Evolutionary conservation across 2,888 invertebrate genomes (phyloP), one percentile per base, ranked within the genome.

Genomic region (Drosophila mettleri): DNA sequence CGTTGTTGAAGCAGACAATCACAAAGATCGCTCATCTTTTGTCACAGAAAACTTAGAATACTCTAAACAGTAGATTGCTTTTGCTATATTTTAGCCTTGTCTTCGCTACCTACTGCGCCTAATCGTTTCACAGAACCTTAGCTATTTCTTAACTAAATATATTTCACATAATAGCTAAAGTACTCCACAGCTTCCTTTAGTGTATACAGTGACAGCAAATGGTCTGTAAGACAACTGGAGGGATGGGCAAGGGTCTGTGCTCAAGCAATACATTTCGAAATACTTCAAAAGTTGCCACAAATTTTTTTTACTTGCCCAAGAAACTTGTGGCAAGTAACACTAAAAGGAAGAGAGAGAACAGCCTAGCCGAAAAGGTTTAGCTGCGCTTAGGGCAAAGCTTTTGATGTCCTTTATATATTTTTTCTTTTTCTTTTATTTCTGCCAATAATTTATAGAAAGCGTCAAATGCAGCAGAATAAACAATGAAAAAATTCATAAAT

Each of bases 401-500:
- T 77, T 60, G 53, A 77, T 55, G 78, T 77, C 62, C 63, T 63
- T 49, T 24, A 34, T 52, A 53, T 59, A 59, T 57, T 76, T 73
- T 74, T 60, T 38, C 9, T n/a, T 33, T 33, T 2, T 22, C 3
- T 34, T 34, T 22, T 34, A 34, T 36, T 49, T 16, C 16, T 45
- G 66, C 75, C 89, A 89, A 88, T 88, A 88, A 89, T 76, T 89
- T 81, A 86, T 84, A 86, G 77, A 67, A 38, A 68, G 67, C 78
- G 64, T 61, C 68, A 74, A 82, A 66, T 64, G 68, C 68, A 78
- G 67, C 66, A 60, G 57, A 62, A 74, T 63, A 76, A 74, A 64
- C 62, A 74, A 69, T 69, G 63, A 20, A 33, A 34, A 34, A 48
- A 70, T 78, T 73, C 74, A 78, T 77, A 75, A 72, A 75, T 74